phyloP scores from a whole-genome alignment of 2,888 invertebrate genomes.

The Scaptomyza tumidula region DNA sequence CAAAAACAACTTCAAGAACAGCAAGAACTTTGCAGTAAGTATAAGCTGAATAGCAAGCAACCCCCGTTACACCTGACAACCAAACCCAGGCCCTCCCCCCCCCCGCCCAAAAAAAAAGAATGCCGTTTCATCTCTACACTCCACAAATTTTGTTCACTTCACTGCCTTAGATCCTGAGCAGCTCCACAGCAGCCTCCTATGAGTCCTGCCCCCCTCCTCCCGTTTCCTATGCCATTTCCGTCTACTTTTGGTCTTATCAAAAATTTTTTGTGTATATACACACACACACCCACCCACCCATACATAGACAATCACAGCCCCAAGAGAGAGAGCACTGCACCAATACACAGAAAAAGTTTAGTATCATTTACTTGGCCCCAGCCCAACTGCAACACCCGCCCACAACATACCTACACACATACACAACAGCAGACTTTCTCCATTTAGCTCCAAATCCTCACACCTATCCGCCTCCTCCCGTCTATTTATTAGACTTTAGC shows the following conservation, averaged over 20 bases:
- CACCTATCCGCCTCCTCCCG: not conserved
- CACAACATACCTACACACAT: slow-evolving; percentile 15
- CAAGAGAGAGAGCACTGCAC: slow-evolving; percentile 41
- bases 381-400: slow-evolving; percentile 57
- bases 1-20: slow-evolving; percentile 29
- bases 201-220: slow-evolving; percentile 18
- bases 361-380: slow-evolving; percentile 70
- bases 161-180: slow-evolving; percentile 54
- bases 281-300: slow-evolving; percentile 20
- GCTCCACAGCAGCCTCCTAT: slow-evolving; percentile 47
- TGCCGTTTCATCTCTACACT: slow-evolving; percentile 50
- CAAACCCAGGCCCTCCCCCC: slow-evolving; percentile 2
- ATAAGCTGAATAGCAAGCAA: slow-evolving; percentile 39
- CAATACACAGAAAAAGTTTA: slow-evolving; percentile 66
- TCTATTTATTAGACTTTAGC: slow-evolving; percentile 38
- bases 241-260: slow-evolving; percentile 74
- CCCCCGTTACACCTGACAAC: slow-evolving; percentile 55
- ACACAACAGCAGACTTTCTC: slow-evolving; percentile 24
- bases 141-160: slow-evolving; percentile 70
- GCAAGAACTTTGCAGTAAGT: slow-evolving; percentile 74
- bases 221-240: slow-evolving; percentile 73
- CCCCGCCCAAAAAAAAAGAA: slow-evolving; percentile 6
- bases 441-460: not conserved
- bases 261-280: slow-evolving; percentile 50
- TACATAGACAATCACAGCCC: slow-evolving; percentile 17